These are phyloP conservation scores for Halocynthia aurantium DNA, from an alignment of 23 tunicate species.

Conservation along the genomic window DNA sequence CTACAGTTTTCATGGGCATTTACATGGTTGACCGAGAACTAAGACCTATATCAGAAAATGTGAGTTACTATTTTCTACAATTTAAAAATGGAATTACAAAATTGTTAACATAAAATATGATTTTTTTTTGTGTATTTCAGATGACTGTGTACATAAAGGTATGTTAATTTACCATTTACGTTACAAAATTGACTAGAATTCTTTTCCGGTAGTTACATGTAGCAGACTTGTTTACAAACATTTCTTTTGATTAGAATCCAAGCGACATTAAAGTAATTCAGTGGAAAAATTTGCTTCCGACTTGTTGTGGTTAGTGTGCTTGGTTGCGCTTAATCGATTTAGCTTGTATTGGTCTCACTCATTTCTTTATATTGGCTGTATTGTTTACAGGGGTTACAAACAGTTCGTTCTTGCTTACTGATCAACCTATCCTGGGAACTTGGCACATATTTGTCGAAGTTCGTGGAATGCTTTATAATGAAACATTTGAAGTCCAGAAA, in stretches of 20 bases:
- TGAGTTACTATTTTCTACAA: conserved; percentile 24
- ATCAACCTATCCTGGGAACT: conserved; percentile 76
- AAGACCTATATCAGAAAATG: conserved; percentile 62
- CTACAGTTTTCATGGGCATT: conserved; percentile 59
- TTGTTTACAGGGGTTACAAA: conserved; percentile 47
- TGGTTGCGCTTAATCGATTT: too few relatives aligned
- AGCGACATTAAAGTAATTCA: conserved; percentile 68
- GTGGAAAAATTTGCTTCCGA: conserved; percentile 53
- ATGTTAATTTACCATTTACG: conserved; percentile 4
- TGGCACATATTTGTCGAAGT: conserved; percentile 84
- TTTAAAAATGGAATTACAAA: not conserved
- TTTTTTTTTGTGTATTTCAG: conserved; percentile 31
- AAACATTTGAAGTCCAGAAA: conserved; percentile 68
- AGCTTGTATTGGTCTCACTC: not conserved
- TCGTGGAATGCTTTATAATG: conserved; percentile 51
- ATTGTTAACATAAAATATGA: not conserved
- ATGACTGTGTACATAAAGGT: conserved; percentile 84
- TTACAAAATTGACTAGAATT: not conserved
- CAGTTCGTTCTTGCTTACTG: conserved; percentile 83
- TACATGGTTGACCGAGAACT: conserved; percentile 69
- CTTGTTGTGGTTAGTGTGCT: conserved; percentile 69
- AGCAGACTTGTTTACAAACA: not conserved
- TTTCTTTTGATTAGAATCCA: conserved; percentile 47
- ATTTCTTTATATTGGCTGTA: not conserved
- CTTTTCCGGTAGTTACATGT: not conserved